phyloP scores from a whole-genome alignment of 2,888 invertebrate genomes.

The Stegana nigrithorax region DNA sequence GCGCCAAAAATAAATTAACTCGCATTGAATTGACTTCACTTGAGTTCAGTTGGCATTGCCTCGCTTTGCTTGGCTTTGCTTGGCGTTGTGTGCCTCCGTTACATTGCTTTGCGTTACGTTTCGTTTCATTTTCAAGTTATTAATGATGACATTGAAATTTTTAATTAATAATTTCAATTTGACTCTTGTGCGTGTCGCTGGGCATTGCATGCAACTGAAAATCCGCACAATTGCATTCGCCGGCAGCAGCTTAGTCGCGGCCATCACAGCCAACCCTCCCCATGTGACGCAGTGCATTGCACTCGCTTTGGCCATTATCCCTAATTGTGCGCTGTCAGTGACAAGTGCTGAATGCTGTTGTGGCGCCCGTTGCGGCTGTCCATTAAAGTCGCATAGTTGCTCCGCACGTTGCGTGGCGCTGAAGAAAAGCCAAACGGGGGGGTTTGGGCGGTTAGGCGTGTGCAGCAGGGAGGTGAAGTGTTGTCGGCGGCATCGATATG shows the following conservation, averaged over 20 bases:
- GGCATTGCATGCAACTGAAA: background rate
- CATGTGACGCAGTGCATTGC: background rate
- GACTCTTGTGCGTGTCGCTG: background rate
- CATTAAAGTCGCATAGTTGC: too few relatives aligned
- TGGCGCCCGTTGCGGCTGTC: background rate
- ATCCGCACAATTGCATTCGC: background rate
- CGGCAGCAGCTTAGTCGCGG: background rate
- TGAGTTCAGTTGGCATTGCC: too few relatives aligned
- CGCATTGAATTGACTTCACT: constrained; percentile 16
- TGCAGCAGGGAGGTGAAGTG: background rate
- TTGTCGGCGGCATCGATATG: background rate
- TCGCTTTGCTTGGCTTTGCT: too few relatives aligned
- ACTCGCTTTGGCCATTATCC: constrained; percentile 2
- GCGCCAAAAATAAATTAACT: constrained; percentile 16
- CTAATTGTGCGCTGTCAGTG: constrained; percentile 16
- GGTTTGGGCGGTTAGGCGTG: background rate
- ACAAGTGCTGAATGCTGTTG: constrained; percentile 11
- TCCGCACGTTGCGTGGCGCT: too few relatives aligned
- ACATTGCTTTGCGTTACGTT: too few relatives aligned
- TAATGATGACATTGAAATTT: constrained; percentile 19
- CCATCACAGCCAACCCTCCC: background rate
- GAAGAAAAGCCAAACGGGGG: background rate
- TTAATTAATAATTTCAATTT: constrained; percentile 12
- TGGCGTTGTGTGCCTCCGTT: too few relatives aligned
- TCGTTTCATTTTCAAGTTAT: constrained; percentile 8